These are phyloP conservation scores for Mus spicilegus DNA, from an alignment of 2,113 vertebrate genomes.

Conservation along the genomic window DNA sequence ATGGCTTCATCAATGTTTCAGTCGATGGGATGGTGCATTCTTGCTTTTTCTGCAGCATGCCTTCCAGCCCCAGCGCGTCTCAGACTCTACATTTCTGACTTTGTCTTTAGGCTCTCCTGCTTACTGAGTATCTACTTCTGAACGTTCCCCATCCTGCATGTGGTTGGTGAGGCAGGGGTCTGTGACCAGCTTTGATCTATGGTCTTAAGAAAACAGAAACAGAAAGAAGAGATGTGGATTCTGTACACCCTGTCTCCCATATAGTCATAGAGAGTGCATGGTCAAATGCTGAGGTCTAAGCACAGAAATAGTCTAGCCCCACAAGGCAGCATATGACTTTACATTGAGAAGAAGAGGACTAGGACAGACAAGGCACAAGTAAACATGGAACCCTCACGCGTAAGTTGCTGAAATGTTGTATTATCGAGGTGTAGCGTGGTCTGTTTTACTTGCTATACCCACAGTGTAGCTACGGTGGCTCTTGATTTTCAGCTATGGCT, in stretches of 20 bases:
- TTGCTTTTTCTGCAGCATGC: background rate
- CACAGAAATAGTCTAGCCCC: background rate
- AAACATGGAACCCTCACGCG: background rate
- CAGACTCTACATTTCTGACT: background rate
- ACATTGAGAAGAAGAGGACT: accelerated
- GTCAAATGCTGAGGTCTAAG: background rate
- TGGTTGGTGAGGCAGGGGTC: too few species aligned
- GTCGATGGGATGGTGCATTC: background rate
- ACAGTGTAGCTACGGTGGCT: accelerated
- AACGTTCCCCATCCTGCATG: background rate
- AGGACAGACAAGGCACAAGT: background rate
- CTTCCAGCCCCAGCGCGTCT: background rate
- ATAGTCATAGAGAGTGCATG: accelerated
- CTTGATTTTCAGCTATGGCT: background rate
- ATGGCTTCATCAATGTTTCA: too few species aligned
- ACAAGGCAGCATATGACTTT: background rate
- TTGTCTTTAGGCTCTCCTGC: background rate
- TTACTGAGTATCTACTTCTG: background rate
- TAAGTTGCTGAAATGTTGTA: background rate
- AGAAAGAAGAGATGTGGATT: background rate
- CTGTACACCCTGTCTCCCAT: accelerated
- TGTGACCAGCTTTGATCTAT: background rate
- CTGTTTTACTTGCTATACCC: accelerated
- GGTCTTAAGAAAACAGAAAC: background rate
- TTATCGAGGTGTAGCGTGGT: accelerated